Base-by-base conservation (phyloP, 1,140 invertebrate genomes). In the Heliothis subflexa region DNA sequence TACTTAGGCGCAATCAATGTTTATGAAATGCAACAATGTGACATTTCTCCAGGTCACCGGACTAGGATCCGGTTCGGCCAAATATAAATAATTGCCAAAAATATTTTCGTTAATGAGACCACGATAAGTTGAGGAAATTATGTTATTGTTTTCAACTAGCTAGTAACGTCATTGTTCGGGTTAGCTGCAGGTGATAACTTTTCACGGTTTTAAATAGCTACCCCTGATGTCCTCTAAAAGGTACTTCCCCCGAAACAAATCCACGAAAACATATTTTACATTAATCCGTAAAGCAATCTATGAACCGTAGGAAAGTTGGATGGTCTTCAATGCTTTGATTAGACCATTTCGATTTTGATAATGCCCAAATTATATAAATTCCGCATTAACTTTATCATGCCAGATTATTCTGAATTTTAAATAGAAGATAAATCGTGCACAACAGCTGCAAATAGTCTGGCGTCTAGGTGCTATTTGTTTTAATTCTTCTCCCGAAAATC, bases 91-190 rank as follows among this genome's bases (percentile, higher is more conserved):
- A 9, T 12, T 62, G 33, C 59, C 5, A 11, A 40, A 68, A 68
- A 68, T 68, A 68, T 68, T 68, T 68, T 68, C 64, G 64, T 52
- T 66, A 14, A 16, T 52, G 64, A 68, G 50, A 52, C 50, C 14
- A 12, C 21, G 47, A 25, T 52, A 50, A 68, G 3, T 25, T 40
- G 47, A 28, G 47, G 64, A 68, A 68, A 52, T 33, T 3, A 9
- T 25, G 13, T 7, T 2, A 1, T 9, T 25, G 2, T 68, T 68
- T 50, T 21, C 1, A 14, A 28, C 4, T 9, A 13, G 3, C 12
- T 13, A 5, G 21, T 13, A 18, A 18, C 21, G 11, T 68, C 18
- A 68, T 49, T 68, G 64, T 50, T 28, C 25, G 10, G 0, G 18
- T 49, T 66, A 12, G 14, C 64, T 14, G 4, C 47, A 52, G 21